Evolutionary conservation across 2,888 invertebrate species (phyloP), one percentile per base, ranked within the genome.

Genomic region (Sipha maydis): DNA sequence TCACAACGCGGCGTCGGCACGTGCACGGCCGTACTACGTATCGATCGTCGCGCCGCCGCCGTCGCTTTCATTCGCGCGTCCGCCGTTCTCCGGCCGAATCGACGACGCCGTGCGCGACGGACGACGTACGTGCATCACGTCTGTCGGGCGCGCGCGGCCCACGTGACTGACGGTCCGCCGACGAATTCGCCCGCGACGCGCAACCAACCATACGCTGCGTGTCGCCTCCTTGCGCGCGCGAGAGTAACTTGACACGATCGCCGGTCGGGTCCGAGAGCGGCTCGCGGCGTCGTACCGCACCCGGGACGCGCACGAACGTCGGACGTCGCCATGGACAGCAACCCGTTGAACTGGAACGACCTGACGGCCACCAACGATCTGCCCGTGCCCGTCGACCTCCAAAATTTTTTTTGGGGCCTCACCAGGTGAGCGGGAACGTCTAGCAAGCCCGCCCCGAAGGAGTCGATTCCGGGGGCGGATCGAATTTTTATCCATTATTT

Each of bases 381-480:
- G 73, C 41, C 78, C 28, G 86, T 86, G 34, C 86, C 86, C 11
- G 80, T 86, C 56, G 61, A 80, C 25, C 56, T 86, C 0, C 86
- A 86, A 41, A 80, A 80, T 25, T 86, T 79, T 41, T 86, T 86
- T n/a, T 86, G 86, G 86, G 86, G 86, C 11, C n/a, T 86, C 73
- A 86, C 86, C 78, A 86, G 86, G 86, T 86, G 71, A 86, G 79
- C 14, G 1, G 11, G 48, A 1, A 48, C 0, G 0, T 48, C 14
- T 1, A 48, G 48, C 0, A 48, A 48, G 14, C 14, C 3, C 48
- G 1, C 8, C 25, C 25, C 9, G 5, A 41, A 41, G 41, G 1
- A 41, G 0, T 11, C 5, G 4, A 4, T 2, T 41, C 8, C 14
- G 14, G 11, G 48, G 11, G 14, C 48, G 48, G 11, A 48, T 14